phyloP scores from a whole-genome alignment of 2,797 vertebrate species.

The Aphelocoma californica region DNA sequence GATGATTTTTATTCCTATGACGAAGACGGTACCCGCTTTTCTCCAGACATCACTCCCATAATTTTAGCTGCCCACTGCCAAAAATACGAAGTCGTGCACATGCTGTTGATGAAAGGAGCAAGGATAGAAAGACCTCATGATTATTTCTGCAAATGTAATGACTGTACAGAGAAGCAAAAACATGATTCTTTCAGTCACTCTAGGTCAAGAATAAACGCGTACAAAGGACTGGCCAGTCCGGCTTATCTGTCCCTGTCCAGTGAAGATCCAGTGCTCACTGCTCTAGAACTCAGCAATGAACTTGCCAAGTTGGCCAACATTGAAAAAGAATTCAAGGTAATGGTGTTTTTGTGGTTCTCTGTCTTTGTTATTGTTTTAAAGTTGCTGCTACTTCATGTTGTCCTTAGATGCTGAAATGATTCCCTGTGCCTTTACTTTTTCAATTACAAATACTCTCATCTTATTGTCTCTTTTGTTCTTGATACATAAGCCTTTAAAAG shows the following conservation, averaged over 20 bases:
- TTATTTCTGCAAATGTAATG: slow-evolving; percentile 87
- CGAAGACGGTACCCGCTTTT: slow-evolving; percentile 89
- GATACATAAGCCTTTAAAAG: neutral
- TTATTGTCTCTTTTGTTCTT: neutral
- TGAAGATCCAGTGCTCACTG: slow-evolving; percentile 87
- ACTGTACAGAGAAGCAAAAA: slow-evolving; percentile 84
- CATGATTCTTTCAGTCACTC: slow-evolving; percentile 88
- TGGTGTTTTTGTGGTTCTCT: neutral
- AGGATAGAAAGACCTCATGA: slow-evolving; percentile 87
- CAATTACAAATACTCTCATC: neutral
- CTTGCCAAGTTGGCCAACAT: slow-evolving; percentile 88
- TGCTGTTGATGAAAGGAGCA: slow-evolving; percentile 85
- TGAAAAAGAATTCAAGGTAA: slow-evolving; percentile 91
- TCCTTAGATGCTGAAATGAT: neutral
- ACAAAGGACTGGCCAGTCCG: slow-evolving; percentile 86
- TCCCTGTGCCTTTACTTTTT: neutral
- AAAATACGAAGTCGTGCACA: slow-evolving; percentile 89
- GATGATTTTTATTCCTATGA: slow-evolving; percentile 90
- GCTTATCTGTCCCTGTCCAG: slow-evolving; percentile 88
- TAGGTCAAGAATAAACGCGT: slow-evolving; percentile 88
- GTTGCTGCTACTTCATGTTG: neutral
- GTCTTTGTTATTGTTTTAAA: neutral
- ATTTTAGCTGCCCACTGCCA: slow-evolving; percentile 89
- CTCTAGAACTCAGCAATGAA: slow-evolving; percentile 88
- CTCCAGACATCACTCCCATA: slow-evolving; percentile 87